Conservation (phyloP, 64 coral and sea anemone species). For the Pachyseris speciosa region DNA sequence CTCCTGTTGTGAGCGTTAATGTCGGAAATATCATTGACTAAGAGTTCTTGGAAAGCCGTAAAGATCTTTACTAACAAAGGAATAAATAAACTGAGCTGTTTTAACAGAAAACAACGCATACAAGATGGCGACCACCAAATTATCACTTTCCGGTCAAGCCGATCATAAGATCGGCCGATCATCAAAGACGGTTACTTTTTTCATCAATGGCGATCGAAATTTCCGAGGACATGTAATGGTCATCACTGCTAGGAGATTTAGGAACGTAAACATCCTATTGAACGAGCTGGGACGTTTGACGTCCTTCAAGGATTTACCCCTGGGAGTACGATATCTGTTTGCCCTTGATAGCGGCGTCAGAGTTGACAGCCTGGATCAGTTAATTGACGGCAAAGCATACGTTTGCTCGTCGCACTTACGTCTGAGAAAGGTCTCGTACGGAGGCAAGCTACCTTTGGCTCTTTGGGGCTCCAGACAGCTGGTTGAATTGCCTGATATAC, state of each 20-base stretch:
- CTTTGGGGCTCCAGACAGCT: constrained; percentile 73
- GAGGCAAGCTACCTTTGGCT: constrained; percentile 52
- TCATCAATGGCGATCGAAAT: constrained; percentile 90
- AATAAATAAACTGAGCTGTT: neutral
- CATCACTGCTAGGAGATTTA: constrained; percentile 84
- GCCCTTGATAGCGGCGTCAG: constrained; percentile 72
- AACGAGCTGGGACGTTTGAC: constrained; percentile 77
- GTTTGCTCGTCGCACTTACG: constrained; percentile 89
- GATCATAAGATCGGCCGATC: constrained; percentile 4
- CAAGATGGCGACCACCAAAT: constrained; percentile 65
- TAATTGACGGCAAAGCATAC: constrained; percentile 96
- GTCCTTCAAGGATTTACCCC: constrained; percentile 58
- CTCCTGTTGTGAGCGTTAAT: neutral
- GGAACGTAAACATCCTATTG: constrained; percentile 81
- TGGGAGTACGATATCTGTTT: constrained; percentile 91
- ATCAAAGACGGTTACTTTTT: constrained; percentile 87
- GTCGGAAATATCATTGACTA: neutral
- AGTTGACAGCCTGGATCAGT: constrained; percentile 84
- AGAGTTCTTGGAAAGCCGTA: neutral
- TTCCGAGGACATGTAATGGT: constrained; percentile 85
- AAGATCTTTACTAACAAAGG: neutral
- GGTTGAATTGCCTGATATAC: constrained; percentile 62
- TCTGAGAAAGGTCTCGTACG: constrained; percentile 85
- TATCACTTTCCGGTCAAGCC: neutral
- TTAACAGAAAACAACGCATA: neutral